Evolutionary conservation across 1,140 invertebrate genomes (phyloP), one percentile per base, ranked within the genome.

Genomic region (Monochamus saltuarius): DNA sequence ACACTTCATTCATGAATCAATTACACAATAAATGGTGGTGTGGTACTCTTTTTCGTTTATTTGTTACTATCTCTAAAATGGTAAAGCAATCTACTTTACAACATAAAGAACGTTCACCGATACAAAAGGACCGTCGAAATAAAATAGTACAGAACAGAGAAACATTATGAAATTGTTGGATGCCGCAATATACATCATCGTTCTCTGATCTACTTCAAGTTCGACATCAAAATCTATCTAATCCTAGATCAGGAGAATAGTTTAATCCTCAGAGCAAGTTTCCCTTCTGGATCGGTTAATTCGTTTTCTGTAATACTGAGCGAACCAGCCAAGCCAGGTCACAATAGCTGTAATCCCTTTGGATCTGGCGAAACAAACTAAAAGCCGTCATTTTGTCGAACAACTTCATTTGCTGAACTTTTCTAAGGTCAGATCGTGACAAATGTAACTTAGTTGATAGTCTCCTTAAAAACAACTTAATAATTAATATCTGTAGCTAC

Each of bases 171-270:
- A 29, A 29, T 29, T 29, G 22, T 29, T 29, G 2, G 22, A 6
- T n/a, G 22, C 22, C 6, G 22, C 22, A 29, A 53, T 42, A 54
- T 60, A 60, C 50, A 56, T 61, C 59, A 61, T 61, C 59, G 52
- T 61, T 61, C 40, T 49, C 22, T 56, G 59, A 56, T 53, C 59
- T 43, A 53, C 53, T 68, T 66, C 61, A 66, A 61, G 52, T 66
- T 68, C 45, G 45, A 35, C 56, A 57, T 14, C 56, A 45, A 36
- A 53, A 59, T 51, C 39, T 59, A 52, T 59, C 39, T 53, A 57
- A 57, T 70, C 68, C 68, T 50, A 62, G 65, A 70, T 68, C 66
- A 61, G 59, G 59, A 59, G 66, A 70, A 70, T 68, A 62, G 63
- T 66, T 65, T 70, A 70, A 70, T 70, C 65, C 67, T 68, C 59